Conservation (phyloP, 2,888 invertebrate species). For the Ctena decussata region DNA sequence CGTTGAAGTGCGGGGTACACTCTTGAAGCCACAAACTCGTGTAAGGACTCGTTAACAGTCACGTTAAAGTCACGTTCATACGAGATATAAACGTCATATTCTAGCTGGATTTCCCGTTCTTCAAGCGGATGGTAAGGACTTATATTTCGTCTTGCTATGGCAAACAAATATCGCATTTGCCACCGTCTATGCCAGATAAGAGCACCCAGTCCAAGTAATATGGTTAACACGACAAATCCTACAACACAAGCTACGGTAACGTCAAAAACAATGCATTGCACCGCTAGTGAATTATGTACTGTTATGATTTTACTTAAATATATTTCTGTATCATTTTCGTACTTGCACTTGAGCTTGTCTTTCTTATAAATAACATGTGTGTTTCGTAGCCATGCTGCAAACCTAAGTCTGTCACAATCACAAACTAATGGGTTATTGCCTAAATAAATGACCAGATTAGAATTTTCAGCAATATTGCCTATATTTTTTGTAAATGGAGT, state of each 20-base stretch:
- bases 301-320: background rate
- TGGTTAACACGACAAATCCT: background rate
- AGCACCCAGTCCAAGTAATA: background rate
- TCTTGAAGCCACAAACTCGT: background rate
- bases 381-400: background rate
- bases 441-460: background rate
- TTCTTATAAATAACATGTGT: background rate
- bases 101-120: background rate
- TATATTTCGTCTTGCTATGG: background rate
- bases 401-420: background rate
- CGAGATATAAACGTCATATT: background rate
- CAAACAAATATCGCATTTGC: background rate
- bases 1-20: background rate
- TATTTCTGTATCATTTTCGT: background rate
- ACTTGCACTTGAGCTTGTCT: too few species aligned
- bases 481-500: background rate
- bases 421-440: background rate
- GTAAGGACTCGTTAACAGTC: background rate
- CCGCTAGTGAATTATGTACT: background rate
- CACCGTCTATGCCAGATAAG: background rate
- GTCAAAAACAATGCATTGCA: background rate
- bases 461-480: background rate
- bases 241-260: background rate
- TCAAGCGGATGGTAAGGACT: background rate
- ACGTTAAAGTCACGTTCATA: background rate